phyloP scores from a whole-genome alignment of 2,113 vertebrate genomes.

The Aptenodytes patagonicus region DNA sequence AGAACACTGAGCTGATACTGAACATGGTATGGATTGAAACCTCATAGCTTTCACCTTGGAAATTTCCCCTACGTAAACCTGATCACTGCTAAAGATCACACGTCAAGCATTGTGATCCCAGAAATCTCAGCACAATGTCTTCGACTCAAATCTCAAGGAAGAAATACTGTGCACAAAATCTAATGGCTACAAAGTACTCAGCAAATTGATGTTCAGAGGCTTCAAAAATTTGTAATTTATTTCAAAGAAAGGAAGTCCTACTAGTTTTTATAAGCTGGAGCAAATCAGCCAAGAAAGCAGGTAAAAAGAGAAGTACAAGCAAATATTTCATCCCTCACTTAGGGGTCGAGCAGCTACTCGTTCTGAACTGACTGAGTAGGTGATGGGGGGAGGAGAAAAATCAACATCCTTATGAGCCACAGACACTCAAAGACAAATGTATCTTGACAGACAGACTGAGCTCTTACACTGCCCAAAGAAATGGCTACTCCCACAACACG shows the following conservation, averaged over 20 bases:
- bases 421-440: background rate
- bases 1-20: background rate
- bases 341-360: background rate
- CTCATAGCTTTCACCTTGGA: background rate
- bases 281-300: background rate
- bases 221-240: background rate
- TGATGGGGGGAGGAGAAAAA: background rate
- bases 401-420: background rate
- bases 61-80: background rate
- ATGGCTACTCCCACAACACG: background rate
- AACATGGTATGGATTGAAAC: fast-evolving
- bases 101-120: background rate
- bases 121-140: background rate
- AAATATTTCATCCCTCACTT: background rate
- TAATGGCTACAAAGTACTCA: fast-evolving
- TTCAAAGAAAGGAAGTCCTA: background rate
- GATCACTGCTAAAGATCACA: background rate
- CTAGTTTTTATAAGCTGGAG: background rate
- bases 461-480: background rate
- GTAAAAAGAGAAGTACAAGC: background rate
- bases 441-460: background rate
- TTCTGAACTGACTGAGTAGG: background rate
- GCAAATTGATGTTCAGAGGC: background rate
- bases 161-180: background rate
- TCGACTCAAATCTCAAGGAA: fast-evolving